Evolutionary conservation across 1,140 invertebrate species (phyloP), one percentile per base, ranked within the genome.

Genomic region (Mizuhopecten yessoensis): DNA sequence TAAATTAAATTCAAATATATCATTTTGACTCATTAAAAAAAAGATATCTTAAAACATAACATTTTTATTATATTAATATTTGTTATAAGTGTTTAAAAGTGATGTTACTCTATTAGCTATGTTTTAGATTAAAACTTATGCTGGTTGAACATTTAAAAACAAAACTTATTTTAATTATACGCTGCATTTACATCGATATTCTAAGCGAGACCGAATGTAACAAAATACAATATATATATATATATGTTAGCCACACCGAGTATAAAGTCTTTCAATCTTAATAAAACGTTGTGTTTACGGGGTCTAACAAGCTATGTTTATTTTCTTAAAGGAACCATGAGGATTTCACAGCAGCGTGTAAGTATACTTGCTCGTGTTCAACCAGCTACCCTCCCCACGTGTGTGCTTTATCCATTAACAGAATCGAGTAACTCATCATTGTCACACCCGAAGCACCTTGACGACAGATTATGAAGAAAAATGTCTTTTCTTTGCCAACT

Each of bases 401-500:
- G 57, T 75, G 57, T 75, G 57, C 57, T 75, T 75, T 75, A 75
- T 75, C 57, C 57, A 75, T 75, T 75, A 75, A 75, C n/a, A 29
- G 57, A 75, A 75, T 75, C 57, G n/a, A 11, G 57, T 75, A 75
- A 75, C 57, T 29, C 57, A 75, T 75, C 57, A 29, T 75, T 75
- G 57, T 75, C 57, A 75, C 57, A 75, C 57, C n/a, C 57, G 9
- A 17, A 75, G 57, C 57, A 75, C 57, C 57, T 75, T 75, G 57
- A 75, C 57, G 57, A 75, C 57, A 75, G 57, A 75, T 75, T 75
- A 75, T 75, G 57, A 75, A 75, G 57, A 75, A 75, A 29, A 75
- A 75, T 75, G 57, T 75, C 57, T 75, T 75, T 75, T 75, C 57
- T 75, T 23, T 75, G 57, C 57, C 57, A 75, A 75, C 57, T 75